Evolutionary conservation across 1,140 invertebrate genomes (phyloP).

Genomic region (Hylaeus volcanicus): DNA sequence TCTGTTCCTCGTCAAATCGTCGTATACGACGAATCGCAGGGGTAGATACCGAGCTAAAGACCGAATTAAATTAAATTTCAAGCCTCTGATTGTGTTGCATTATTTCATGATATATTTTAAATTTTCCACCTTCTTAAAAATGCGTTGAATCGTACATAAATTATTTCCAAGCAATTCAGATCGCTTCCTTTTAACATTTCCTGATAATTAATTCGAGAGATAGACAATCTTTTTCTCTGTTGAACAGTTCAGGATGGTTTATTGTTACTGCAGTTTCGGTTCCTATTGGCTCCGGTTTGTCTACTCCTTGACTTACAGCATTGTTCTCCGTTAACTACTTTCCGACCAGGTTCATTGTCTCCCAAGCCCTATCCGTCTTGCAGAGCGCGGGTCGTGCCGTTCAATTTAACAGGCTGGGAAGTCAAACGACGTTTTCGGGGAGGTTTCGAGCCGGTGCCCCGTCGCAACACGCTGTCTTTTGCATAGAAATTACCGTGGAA

Average conservation of each 20-base stretch:
- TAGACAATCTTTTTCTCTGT: neutral
- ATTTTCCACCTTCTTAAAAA: too few species aligned
- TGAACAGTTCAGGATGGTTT: neutral
- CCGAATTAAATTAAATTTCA: too few species aligned
- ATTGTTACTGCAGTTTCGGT: neutral
- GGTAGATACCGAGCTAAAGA: too few species aligned
- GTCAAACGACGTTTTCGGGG: neutral
- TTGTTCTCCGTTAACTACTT: constrained; percentile 15
- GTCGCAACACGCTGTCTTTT: neutral
- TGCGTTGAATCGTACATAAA: too few species aligned
- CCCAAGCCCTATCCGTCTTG: neutral
- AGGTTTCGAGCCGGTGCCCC: too few species aligned
- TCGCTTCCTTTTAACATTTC: too few species aligned
- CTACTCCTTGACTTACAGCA: neutral
- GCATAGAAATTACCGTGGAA: neutral
- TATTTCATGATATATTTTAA: too few species aligned
- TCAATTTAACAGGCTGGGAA: neutral
- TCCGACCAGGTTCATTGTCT: constrained; percentile 15
- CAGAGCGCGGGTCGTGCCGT: neutral
- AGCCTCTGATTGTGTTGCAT: too few species aligned
- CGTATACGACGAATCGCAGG: too few species aligned
- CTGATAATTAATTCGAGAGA: neutral
- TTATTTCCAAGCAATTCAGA: too few species aligned
- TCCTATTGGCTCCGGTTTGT: neutral
- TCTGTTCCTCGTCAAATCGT: too few species aligned